Conservation (phyloP, 2,113 vertebrate genomes). For the Hassar affinis region DNA sequence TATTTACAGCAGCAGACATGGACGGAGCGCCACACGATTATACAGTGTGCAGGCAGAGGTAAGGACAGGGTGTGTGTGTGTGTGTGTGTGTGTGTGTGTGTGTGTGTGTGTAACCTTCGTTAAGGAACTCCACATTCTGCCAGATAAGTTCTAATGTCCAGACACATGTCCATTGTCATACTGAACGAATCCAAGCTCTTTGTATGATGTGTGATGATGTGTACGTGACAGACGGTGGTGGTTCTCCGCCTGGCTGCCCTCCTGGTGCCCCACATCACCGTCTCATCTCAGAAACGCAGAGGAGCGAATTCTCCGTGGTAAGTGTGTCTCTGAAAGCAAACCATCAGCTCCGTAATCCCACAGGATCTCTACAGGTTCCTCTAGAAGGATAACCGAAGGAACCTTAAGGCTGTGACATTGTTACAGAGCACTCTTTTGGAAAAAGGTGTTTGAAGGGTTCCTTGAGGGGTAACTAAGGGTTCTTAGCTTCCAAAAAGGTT, state of each 20-base stretch:
- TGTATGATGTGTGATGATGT: neutral
- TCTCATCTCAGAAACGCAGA: conserved; percentile 88
- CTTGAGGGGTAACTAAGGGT: neutral
- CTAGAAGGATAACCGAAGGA: neutral
- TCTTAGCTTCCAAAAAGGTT: neutral
- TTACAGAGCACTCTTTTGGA: too few species aligned
- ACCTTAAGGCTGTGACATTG: neutral
- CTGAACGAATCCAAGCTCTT: neutral
- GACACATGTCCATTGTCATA: neutral
- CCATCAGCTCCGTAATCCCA: neutral
- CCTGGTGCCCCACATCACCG: conserved; percentile 89
- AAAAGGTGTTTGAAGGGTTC: neutral
- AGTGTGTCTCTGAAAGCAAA: conserved; percentile 61
- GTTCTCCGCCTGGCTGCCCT: conserved; percentile 87
- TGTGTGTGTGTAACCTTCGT: neutral
- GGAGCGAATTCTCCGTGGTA: conserved; percentile 90
- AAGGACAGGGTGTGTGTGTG: neutral
- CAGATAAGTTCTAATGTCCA: too few species aligned
- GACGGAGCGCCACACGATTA: neutral
- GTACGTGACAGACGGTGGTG: conserved; percentile 77
- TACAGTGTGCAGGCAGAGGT: conserved; percentile 23
- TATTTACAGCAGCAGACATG: neutral
- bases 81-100: neutral
- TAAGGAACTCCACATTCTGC: neutral
- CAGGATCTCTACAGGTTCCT: neutral